A percentile compares a stretch with the other conserved stretches of the same genome.
phyloP scores from a whole-genome alignment of 1,140 invertebrate genomes.

The Acromyrmex echinatior region DNA sequence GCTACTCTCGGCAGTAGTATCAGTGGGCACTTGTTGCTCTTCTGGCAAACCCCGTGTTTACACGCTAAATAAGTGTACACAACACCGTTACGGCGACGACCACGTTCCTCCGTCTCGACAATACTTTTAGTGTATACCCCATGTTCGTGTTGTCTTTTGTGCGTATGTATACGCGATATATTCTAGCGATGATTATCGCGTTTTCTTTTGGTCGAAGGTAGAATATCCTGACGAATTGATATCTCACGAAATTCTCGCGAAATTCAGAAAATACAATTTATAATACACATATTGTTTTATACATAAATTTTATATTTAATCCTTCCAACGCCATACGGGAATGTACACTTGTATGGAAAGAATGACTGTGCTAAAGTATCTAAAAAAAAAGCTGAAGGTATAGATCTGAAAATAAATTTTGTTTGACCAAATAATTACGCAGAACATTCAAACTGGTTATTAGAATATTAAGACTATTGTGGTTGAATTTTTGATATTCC shows the following conservation, averaged over 20 bases:
- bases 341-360: too few species aligned
- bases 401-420: too few species aligned
- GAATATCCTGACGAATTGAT: neutral
- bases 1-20: conserved; percentile 62
- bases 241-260: neutral
- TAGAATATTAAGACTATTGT: too few species aligned
- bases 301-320: neutral
- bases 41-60: conserved; percentile 78
- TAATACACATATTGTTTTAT: neutral
- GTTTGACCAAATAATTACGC: too few species aligned
- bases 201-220: neutral
- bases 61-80: conserved; percentile 80
- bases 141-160: conserved; percentile 5
- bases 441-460: too few species aligned
- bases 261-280: neutral
- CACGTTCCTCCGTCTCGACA: conserved; percentile 44
- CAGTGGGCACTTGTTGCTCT: conserved; percentile 81
- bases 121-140: conserved; percentile 57
- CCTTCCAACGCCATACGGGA: too few species aligned
- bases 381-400: too few species aligned
- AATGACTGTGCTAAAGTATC: too few species aligned
- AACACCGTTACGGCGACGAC: conserved; percentile 64
- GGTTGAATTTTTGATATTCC: too few species aligned
- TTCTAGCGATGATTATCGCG: neutral
- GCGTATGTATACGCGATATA: neutral